Evolutionary conservation across 2,888 invertebrate genomes (phyloP).

Genomic region (Microdon myrmicae): DNA sequence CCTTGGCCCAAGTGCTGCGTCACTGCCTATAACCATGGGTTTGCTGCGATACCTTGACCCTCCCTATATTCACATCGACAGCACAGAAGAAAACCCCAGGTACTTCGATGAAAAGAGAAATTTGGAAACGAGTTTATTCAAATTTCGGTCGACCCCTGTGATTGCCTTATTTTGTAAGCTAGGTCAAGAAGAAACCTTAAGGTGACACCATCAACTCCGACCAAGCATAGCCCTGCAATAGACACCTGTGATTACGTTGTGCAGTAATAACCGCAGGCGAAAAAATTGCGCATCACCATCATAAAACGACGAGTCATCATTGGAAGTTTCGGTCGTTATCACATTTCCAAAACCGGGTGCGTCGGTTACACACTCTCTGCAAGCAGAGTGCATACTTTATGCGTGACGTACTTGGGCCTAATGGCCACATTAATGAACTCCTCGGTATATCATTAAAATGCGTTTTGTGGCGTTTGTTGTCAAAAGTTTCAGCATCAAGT

Average conservation of each 20-base stretch:
- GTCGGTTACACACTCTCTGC: slow-evolving; percentile 9
- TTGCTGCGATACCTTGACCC: background rate
- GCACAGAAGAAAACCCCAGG: too few species aligned
- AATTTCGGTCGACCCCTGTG: too few species aligned
- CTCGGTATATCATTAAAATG: slow-evolving; percentile 41
- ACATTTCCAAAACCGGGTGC: background rate
- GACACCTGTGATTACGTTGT: too few species aligned
- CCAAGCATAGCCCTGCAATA: too few species aligned
- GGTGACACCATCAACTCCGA: too few species aligned
- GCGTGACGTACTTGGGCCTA: background rate
- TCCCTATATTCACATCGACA: too few species aligned
- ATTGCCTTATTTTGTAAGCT: too few species aligned
- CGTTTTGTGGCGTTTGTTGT: slow-evolving; percentile 35
- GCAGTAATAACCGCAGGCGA: too few species aligned
- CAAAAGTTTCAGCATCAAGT: slow-evolving; percentile 15
- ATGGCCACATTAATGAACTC: slow-evolving; percentile 39
- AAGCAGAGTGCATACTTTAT: slow-evolving; percentile 1
- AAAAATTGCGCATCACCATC: background rate
- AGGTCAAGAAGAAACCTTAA: too few species aligned
- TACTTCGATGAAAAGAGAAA: too few species aligned
- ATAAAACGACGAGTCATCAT: slow-evolving; percentile 3
- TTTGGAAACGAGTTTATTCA: too few species aligned
- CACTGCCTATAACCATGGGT: slow-evolving; percentile 17
- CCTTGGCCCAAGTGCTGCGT: slow-evolving; percentile 33
- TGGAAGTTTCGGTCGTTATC: background rate